Evolutionary conservation across 2,113 vertebrate genomes (phyloP), one percentile per base, ranked within the genome.

Genomic region (Lepisosteus osseus): DNA sequence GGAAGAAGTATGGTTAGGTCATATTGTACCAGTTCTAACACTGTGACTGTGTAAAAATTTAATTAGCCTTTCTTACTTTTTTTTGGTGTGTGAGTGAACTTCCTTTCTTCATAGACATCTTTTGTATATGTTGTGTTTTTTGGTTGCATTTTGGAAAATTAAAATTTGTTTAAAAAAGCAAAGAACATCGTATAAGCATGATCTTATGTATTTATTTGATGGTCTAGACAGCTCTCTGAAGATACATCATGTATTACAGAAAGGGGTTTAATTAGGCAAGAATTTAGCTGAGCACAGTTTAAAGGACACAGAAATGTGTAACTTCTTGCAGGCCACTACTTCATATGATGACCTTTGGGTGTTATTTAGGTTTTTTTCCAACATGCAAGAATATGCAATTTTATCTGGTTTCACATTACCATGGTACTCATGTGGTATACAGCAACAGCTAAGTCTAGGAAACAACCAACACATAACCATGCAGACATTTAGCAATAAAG

Each of bases 171-270:
- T 29, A 29, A 29, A 29, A 29, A 29, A 29, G 29, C 29, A 29
- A 29, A 29, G 29, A 29, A 29, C 29, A 29, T 29, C 29, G 1
- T 29, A 9, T 51, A 54, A 77, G 72, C 78, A 79, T 83, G 80
- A 84, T 76, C 77, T 72, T 82, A 83, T 79, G 72, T 79, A 76
- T 90, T 89, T 89, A 89, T 86, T 90, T 78, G 55, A 79, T 70
- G 45, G 76, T 77, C 79, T 82, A 80, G 80, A 65, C 67, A 78
- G 70, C 80, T 69, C 71, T 54, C 51, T 76, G 68, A 68, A 62
- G 65, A 55, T 61, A 65, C 47, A 51, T 51, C 47, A 51, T 47
- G 65, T 54, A 14, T 68, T 42, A 61, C 64, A 59, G 54, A 59
- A 57, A n/a, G 42, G 56, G 56, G 62, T 56, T 61, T 68, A 65